Conservation (phyloP, 2,797 vertebrate species). For the Pipistrellus kuhlii region DNA sequence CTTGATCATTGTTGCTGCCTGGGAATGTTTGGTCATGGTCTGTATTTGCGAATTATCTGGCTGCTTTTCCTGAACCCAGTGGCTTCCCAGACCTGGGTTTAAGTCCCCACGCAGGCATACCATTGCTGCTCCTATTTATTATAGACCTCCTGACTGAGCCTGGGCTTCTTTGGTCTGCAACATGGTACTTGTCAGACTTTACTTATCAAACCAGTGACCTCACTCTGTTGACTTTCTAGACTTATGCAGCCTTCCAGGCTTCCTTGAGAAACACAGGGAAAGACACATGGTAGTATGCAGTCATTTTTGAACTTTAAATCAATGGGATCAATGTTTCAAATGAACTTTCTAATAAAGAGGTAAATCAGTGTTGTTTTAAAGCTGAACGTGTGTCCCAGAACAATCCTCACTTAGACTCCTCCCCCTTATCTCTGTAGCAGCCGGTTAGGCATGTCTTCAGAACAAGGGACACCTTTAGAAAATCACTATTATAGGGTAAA, state of each 20-base stretch:
- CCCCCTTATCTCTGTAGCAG: not conserved
- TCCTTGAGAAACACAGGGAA: conserved; percentile 10
- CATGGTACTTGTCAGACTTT: not conserved
- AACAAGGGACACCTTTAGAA: not conserved
- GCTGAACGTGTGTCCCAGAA: not conserved
- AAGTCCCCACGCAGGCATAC: accelerated
- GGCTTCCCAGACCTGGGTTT: not conserved
- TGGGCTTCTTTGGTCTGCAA: not conserved
- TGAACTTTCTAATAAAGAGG: not conserved
- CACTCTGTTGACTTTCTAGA: not conserved
- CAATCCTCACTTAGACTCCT: not conserved
- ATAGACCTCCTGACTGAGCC: not conserved
- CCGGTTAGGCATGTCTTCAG: not conserved
- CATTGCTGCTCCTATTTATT: not conserved
- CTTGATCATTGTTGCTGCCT: not conserved
- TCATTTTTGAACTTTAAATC: not conserved
- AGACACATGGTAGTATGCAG: not conserved
- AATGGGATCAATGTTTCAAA: not conserved
- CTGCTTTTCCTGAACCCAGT: not conserved
- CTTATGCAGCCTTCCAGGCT: not conserved
- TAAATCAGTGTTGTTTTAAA: not conserved
- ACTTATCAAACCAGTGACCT: not conserved
- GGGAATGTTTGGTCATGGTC: not conserved
- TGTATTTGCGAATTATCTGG: not conserved
- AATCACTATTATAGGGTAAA: not conserved